Percentiles rank a stretch among this genome's conserved stretches.
phyloP scores from a whole-genome alignment of 2,113 vertebrate genomes.

The Ifrita kowaldi region DNA sequence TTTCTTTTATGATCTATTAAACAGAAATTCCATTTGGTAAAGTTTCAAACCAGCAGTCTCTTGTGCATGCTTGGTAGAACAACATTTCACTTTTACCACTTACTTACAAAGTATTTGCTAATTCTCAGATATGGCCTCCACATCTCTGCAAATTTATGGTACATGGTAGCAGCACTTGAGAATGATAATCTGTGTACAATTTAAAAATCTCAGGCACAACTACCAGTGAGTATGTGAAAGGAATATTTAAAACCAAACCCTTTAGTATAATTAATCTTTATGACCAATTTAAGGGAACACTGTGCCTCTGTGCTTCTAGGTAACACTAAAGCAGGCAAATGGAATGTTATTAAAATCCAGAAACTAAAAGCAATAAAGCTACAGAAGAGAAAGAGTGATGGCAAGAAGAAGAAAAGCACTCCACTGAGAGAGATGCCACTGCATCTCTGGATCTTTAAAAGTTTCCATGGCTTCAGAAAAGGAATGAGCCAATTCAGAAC shows the following conservation, averaged over 20 bases:
- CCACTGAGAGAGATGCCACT: not conserved
- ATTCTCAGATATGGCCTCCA: not conserved
- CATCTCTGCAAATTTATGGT: not conserved
- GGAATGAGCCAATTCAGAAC: not conserved
- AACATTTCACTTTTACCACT: not conserved
- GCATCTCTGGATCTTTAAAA: not conserved
- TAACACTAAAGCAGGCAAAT: not conserved
- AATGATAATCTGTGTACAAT: not conserved
- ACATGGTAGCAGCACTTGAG: not conserved
- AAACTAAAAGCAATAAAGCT: not conserved
- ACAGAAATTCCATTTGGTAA: not conserved
- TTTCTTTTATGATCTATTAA: not conserved
- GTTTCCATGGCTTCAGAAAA: slow-evolving; percentile 27
- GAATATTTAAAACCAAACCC: not conserved
- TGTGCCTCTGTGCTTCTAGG: not conserved
- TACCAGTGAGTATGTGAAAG: not conserved
- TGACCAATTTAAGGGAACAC: not conserved
- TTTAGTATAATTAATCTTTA: not conserved
- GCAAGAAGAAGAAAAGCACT: not conserved
- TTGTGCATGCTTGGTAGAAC: not conserved
- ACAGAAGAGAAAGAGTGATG: not conserved
- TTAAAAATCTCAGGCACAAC: not conserved
- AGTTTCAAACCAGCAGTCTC: not conserved
- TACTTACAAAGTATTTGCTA: not conserved
- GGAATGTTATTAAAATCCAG: not conserved